A percentile compares a stretch with the other conserved stretches of the same genome.
phyloP scores from a whole-genome alignment of 1,140 invertebrate genomes.

The Drosophila sucinea region DNA sequence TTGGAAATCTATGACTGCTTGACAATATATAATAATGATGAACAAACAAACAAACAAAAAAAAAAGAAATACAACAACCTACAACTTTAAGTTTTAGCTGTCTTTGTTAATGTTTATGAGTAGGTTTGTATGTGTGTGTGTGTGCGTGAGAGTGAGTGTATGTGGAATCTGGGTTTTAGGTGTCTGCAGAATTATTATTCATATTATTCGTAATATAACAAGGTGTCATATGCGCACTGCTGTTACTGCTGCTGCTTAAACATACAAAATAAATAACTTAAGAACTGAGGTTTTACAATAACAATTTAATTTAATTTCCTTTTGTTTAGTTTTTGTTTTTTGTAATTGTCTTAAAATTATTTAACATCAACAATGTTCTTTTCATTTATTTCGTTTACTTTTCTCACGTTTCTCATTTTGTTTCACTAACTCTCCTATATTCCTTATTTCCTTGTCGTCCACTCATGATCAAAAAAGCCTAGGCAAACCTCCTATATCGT shows the following conservation, averaged over 20 bases:
- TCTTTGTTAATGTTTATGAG: slow-evolving; percentile 3
- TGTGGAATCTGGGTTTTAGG: slow-evolving; percentile 20
- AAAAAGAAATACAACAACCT: slow-evolving; percentile 26
- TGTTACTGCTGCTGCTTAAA: slow-evolving; percentile 48
- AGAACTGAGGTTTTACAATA: slow-evolving; percentile 79
- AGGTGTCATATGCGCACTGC: slow-evolving; percentile 60
- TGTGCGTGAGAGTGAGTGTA: slow-evolving; percentile 16
- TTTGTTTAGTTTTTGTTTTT: slow-evolving; percentile 30
- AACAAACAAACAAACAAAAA: slow-evolving; percentile 7
- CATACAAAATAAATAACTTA: slow-evolving; percentile 80
- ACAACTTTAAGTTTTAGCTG: slow-evolving; percentile 27
- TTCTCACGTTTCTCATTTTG: slow-evolving; percentile 8
- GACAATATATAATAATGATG: slow-evolving; percentile 5
- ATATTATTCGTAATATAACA: slow-evolving; percentile 69
- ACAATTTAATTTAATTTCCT: slow-evolving; percentile 73
- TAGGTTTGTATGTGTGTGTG: slow-evolving; percentile 24
- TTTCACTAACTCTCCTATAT: slow-evolving; percentile 30
- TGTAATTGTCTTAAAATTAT: slow-evolving; percentile 72
- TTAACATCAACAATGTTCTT: slow-evolving; percentile 78
- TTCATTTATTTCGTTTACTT: slow-evolving; percentile 38
- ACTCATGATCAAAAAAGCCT: not conserved
- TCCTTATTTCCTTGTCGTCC: slow-evolving; percentile 10
- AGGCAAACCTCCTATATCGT: not conserved
- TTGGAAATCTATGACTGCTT: slow-evolving; percentile 5
- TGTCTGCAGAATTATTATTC: slow-evolving; percentile 36